These are phyloP conservation scores for Zaprionus camerounensis DNA, from an alignment of 1,140 invertebrate species.

Conservation along the genomic window DNA sequence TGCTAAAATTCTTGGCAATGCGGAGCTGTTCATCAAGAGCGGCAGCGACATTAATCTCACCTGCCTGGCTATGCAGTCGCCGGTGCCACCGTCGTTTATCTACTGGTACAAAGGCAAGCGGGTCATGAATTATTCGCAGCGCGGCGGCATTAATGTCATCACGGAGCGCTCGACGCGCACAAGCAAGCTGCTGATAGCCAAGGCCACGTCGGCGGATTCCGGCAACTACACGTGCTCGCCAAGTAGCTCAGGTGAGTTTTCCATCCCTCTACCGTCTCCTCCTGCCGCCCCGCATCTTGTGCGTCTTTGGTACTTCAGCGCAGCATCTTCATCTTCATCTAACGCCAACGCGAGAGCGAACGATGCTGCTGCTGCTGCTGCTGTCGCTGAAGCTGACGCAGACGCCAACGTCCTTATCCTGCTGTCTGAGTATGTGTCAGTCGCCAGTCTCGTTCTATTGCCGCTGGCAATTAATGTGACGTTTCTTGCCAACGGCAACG, in stretches of 20 bases:
- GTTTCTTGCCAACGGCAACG: conserved; percentile 49
- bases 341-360: neutral
- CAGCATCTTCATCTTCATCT: conserved; percentile 32
- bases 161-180: conserved; percentile 94
- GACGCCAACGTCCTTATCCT: conserved; percentile 41
- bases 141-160: conserved; percentile 93
- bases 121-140: conserved; percentile 95
- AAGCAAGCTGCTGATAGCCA: conserved; percentile 92
- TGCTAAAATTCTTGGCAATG: conserved; percentile 93
- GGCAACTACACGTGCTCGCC: conserved; percentile 95
- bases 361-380: neutral
- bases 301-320: neutral
- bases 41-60: conserved; percentile 96
- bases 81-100: conserved; percentile 94
- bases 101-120: conserved; percentile 95
- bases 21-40: conserved; percentile 94
- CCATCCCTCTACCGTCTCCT: neutral
- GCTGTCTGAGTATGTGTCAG: conserved; percentile 43
- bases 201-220: conserved; percentile 90
- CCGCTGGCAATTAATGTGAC: conserved; percentile 59
- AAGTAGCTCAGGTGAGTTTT: conserved; percentile 86
- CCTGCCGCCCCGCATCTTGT: neutral
- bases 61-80: conserved; percentile 93
- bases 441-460: conserved; percentile 45
- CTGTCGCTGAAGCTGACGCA: neutral